phyloP scores from a whole-genome alignment of 2,113 vertebrate genomes.

The Argyrosomus japonicus region DNA sequence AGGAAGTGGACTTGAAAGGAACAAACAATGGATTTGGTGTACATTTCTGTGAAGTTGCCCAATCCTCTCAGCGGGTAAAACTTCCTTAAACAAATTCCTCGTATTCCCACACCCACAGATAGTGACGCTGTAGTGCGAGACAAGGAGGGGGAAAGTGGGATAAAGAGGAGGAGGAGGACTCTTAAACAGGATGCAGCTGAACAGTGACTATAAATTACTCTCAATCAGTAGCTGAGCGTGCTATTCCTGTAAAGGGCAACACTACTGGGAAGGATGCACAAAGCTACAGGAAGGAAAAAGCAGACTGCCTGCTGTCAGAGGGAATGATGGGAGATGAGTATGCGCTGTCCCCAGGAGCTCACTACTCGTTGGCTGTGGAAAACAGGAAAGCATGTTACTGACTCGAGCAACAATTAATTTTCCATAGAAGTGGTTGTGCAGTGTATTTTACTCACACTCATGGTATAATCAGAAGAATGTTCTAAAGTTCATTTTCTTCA shows the following conservation, averaged over 20 bases:
- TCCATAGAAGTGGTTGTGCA: constrained; percentile 20
- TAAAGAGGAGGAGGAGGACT: constrained; percentile 40
- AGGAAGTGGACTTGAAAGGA: constrained; percentile 53
- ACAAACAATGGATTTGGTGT: constrained; percentile 53
- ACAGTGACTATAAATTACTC: constrained; percentile 65
- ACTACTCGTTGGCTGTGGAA: constrained; percentile 11
- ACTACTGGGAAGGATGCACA: constrained; percentile 63
- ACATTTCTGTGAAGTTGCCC: constrained; percentile 26
- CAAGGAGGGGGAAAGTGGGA: constrained; percentile 24
- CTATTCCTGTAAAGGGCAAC: constrained; percentile 69
- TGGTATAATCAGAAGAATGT: constrained; percentile 19
- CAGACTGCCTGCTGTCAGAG: constrained; percentile 52
- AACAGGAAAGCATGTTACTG: constrained; percentile 48
- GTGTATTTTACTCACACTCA: constrained; percentile 29
- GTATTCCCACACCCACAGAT: constrained; percentile 67
- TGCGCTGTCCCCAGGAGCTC: constrained; percentile 36
- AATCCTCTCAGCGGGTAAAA: constrained; percentile 22
- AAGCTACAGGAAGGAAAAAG: constrained; percentile 54
- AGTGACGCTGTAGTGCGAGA: constrained; percentile 50
- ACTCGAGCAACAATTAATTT: constrained; percentile 15
- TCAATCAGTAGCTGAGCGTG: constrained; percentile 51
- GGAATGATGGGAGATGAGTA: constrained; percentile 47
- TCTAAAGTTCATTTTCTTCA: constrained; percentile 11
- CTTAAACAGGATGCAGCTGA: constrained; percentile 78
- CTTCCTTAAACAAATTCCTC: constrained; percentile 38